Percentiles rank a stretch among this genome's conserved stretches.
Conservation (phyloP, 2,113 vertebrate species). For the Callipepla californica region DNA sequence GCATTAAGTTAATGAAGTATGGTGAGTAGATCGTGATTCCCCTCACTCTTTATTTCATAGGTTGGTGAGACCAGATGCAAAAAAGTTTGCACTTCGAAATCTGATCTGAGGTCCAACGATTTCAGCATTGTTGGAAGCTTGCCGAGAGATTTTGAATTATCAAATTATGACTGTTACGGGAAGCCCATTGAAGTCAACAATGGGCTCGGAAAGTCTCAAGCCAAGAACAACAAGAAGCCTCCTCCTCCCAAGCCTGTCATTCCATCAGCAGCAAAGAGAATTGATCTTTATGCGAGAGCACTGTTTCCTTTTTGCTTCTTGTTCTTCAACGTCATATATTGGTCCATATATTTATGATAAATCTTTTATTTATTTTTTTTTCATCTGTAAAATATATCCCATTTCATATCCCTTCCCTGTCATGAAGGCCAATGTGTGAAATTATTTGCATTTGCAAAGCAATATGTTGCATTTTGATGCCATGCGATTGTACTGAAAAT, state of each 20-base stretch:
- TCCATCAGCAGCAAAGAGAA: constrained; percentile 93
- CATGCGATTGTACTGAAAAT: constrained; percentile 74
- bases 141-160: constrained; percentile 97
- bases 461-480: constrained; percentile 82
- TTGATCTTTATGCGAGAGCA: constrained; percentile 95
- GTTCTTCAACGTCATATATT: constrained; percentile 99
- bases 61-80: constrained; percentile 97
- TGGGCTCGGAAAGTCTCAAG: constrained; percentile 86
- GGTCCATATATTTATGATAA: constrained; percentile 97
- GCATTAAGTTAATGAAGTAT: constrained; percentile 24
- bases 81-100: constrained; percentile 98
- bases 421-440: constrained; percentile 75
- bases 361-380: constrained; percentile 58
- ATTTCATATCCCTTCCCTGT: constrained; percentile 64
- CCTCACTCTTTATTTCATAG: constrained; percentile 76
- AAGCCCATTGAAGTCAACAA: constrained; percentile 92
- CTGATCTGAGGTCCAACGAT: constrained; percentile 96
- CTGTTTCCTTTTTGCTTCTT: constrained; percentile 98
- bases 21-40: background rate
- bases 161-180: constrained; percentile 99
- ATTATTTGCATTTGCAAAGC: constrained; percentile 81
- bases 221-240: constrained; percentile 93
- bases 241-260: constrained; percentile 96
- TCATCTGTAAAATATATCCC: constrained; percentile 63
- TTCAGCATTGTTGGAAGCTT: constrained; percentile 99